These are phyloP conservation scores for Sussaba pulchella DNA, from an alignment of 2,888 invertebrate genomes.

Conservation along the genomic window DNA sequence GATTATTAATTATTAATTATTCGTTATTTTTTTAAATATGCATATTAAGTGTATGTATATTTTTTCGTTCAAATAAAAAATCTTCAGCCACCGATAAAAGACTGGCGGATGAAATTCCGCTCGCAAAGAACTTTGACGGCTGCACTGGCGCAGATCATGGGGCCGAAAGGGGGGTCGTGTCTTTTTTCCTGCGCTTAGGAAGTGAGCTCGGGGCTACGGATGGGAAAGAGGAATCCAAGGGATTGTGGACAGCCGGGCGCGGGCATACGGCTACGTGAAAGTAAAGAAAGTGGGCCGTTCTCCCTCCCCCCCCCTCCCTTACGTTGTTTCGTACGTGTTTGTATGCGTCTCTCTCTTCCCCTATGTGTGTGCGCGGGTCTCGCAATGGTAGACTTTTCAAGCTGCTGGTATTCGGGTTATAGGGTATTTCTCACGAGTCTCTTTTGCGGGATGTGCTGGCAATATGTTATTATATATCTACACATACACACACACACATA, in stretches of 20 bases:
- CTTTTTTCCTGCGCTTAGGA: slow-evolving; percentile 27
- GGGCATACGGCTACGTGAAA: slow-evolving; percentile 74
- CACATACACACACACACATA: no score
- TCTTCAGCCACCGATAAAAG: neutral
- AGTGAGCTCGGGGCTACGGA: slow-evolving; percentile 5
- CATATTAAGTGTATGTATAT: no score
- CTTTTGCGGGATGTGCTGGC: slow-evolving; percentile 35
- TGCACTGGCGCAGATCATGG: no score
- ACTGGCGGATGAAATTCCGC: neutral
- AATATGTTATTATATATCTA: neutral
- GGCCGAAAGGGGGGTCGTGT: neutral
- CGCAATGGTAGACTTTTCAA: slow-evolving; percentile 53
- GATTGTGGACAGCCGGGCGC: slow-evolving; percentile 47
- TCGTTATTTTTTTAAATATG: no score
- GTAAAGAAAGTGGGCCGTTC: slow-evolving; percentile 81
- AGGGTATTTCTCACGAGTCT: slow-evolving; percentile 55
- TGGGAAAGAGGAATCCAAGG: slow-evolving; percentile 51
- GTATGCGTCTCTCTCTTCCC: slow-evolving; percentile 13
- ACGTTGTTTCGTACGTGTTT: neutral
- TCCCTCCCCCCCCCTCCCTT: slow-evolving; percentile 23
- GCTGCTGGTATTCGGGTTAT: slow-evolving; percentile 30
- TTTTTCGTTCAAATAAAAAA: no score
- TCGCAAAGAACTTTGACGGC: neutral
- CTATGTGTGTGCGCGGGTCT: neutral
- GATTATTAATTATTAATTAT: no score